Evolutionary conservation across 1,140 invertebrate species (phyloP).

Genomic region (Drosophila busckii): DNA sequence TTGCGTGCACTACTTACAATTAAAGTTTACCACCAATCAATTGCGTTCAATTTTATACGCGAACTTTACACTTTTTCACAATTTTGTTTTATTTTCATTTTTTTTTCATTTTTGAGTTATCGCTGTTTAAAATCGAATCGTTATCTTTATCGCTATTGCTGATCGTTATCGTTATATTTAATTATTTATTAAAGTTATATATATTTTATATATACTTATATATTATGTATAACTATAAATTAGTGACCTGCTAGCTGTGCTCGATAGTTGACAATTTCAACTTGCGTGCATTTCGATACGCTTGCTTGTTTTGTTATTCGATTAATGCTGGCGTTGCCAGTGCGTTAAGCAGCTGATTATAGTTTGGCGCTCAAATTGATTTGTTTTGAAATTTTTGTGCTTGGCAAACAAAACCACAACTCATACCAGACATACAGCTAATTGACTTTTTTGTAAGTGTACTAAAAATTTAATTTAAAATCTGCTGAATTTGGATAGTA

Average conservation of each 20-base stretch:
- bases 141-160: too few species aligned
- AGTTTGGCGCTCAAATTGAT: constrained; percentile 17
- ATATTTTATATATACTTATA: too few species aligned
- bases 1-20: constrained; percentile 5
- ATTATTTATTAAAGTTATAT: too few species aligned
- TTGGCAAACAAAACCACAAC: not conserved
- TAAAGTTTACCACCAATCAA: constrained; percentile 4
- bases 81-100: constrained; percentile 53
- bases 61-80: constrained; percentile 66
- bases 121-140: too few species aligned
- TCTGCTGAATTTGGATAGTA: not conserved
- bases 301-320: too few species aligned
- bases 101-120: constrained; percentile 40
- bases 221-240: not conserved
- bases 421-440: not conserved
- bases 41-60: constrained; percentile 13
- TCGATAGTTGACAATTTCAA: constrained; percentile 6
- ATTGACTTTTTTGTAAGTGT: not conserved
- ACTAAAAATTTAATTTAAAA: constrained; percentile 23
- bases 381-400: constrained; percentile 1
- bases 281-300: not conserved
- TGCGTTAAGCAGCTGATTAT: constrained; percentile 5
- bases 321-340: constrained; percentile 8
- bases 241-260: too few species aligned
- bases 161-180: too few species aligned